These are phyloP conservation scores for Emydoidea blandingii DNA, from an alignment of 2,797 vertebrate genomes.

Conservation along the genomic window DNA sequence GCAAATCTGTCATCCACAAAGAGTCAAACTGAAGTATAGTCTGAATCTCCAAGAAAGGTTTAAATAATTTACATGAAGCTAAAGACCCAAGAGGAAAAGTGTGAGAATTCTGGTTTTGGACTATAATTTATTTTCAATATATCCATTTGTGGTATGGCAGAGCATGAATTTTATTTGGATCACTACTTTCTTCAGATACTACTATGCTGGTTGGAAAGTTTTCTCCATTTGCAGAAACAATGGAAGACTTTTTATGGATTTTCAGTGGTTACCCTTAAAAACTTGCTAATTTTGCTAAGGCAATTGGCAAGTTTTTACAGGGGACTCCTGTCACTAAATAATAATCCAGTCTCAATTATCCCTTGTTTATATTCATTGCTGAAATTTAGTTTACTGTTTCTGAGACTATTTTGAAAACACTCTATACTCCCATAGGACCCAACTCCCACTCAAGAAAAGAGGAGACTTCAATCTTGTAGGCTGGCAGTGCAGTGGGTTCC, in stretches of 20 bases:
- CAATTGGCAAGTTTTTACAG: background rate
- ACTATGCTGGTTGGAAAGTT: background rate
- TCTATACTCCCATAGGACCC: conserved; percentile 61
- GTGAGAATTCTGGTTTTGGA: background rate
- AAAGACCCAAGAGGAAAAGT: background rate
- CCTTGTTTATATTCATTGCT: conserved; percentile 65
- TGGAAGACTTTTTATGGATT: background rate
- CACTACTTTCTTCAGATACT: background rate
- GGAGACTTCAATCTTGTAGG: conserved; percentile 44
- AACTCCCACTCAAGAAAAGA: conserved; percentile 74
- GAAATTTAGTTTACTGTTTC: conserved; percentile 49
- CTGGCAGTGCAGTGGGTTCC: background rate
- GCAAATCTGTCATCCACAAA: conserved; percentile 20
- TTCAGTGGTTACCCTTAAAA: background rate
- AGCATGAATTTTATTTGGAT: background rate
- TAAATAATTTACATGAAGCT: background rate
- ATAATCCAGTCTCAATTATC: conserved; percentile 63
- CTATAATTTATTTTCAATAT: background rate
- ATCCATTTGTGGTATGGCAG: background rate
- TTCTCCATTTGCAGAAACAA: background rate
- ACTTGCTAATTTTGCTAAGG: background rate
- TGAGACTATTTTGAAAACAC: conserved; percentile 62
- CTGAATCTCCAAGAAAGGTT: conserved; percentile 15
- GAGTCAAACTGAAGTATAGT: conserved; percentile 18
- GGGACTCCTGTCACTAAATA: background rate